Conservation (phyloP, 2,797 vertebrate genomes). For the Trematomus bernacchii region DNA sequence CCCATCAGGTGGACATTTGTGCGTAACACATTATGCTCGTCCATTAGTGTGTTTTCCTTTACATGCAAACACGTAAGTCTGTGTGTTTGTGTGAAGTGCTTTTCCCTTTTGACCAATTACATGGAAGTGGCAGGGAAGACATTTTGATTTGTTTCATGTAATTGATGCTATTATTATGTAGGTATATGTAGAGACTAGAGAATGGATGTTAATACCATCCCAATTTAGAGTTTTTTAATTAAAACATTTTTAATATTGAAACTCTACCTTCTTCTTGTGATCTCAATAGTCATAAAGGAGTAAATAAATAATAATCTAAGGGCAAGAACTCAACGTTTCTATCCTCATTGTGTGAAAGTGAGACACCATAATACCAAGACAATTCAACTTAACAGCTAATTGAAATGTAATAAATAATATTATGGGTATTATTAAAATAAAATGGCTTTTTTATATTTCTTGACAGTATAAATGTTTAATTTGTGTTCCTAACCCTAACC, state of each 20-base stretch:
- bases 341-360: not conserved
- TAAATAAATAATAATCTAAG: not conserved
- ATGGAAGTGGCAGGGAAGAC: not conserved
- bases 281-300: not conserved
- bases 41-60: not conserved
- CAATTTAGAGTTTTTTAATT: not conserved
- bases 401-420: not conserved
- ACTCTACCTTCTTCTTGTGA: not conserved
- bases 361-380: not conserved
- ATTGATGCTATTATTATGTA: not conserved
- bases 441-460: not conserved
- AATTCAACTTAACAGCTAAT: slow-evolving; percentile 2
- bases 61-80: not conserved
- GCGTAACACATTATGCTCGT: slow-evolving; percentile 10
- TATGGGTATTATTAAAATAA: not conserved
- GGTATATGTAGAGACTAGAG: not conserved
- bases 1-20: slow-evolving; percentile 41
- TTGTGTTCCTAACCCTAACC: not conserved
- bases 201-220: not conserved
- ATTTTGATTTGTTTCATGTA: not conserved
- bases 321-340: not conserved
- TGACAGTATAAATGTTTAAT: not conserved
- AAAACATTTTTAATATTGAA: not conserved
- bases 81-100: slow-evolving; percentile 3
- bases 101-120: not conserved